These are phyloP conservation scores for Brachionus paranguensis DNA, from an alignment of 1,140 invertebrate species.

Conservation along the genomic window DNA sequence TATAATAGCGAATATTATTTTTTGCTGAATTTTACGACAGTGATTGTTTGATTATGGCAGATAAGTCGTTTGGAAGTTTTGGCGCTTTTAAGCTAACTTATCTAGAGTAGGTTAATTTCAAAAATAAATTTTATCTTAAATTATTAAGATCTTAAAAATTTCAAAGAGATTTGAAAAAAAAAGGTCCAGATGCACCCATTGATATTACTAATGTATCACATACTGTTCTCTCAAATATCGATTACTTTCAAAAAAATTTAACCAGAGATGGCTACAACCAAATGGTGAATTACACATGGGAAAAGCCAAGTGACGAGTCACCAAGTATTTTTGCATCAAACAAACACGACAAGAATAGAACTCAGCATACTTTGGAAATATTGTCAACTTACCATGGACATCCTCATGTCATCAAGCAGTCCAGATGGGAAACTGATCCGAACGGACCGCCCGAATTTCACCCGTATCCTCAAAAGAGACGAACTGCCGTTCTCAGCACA, in stretches of 20 bases:
- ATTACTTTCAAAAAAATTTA: slow-evolving; percentile 31
- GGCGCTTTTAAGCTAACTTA: slow-evolving; percentile 19
- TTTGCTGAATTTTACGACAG: background rate
- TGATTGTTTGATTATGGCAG: background rate
- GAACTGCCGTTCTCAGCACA: slow-evolving; percentile 12
- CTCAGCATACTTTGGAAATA: background rate
- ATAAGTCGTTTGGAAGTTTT: slow-evolving; percentile 35
- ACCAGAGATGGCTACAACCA: background rate
- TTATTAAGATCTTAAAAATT: background rate
- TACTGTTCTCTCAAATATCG: background rate
- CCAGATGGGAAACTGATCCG: slow-evolving; percentile 35
- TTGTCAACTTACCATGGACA: background rate
- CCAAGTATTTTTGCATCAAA: background rate
- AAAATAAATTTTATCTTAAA: background rate
- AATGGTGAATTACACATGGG: slow-evolving; percentile 23
- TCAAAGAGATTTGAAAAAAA: background rate
- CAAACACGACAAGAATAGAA: background rate
- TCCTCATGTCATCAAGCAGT: slow-evolving; percentile 28
- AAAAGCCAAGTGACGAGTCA: slow-evolving; percentile 18
- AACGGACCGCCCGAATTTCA: background rate
- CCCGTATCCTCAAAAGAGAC: background rate
- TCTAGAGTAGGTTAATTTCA: slow-evolving; percentile 5
- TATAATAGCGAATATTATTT: background rate
- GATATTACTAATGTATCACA: slow-evolving; percentile 3
- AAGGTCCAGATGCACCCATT: background rate